phyloP scores from a whole-genome alignment of 2,113 vertebrate species.

The Pycnonotus jocosus region DNA sequence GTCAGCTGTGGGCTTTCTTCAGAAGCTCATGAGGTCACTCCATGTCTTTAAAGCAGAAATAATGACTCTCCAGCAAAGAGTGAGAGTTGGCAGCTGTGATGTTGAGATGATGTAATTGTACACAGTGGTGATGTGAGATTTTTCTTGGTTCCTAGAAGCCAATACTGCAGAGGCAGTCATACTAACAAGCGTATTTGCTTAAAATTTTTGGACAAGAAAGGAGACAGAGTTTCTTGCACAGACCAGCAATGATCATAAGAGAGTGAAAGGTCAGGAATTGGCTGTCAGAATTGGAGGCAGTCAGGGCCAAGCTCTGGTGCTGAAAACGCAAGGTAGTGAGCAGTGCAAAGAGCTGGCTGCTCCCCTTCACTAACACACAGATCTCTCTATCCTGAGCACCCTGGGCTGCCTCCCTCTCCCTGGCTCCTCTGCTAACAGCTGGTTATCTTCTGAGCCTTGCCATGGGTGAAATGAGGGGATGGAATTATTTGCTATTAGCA shows the following conservation, averaged over 20 bases:
- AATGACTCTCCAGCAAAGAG: constrained; percentile 1
- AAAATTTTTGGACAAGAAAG: constrained; percentile 7
- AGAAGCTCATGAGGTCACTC: constrained; percentile 41
- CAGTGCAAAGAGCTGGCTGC: not conserved
- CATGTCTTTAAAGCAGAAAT: constrained; percentile 1
- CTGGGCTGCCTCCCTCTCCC: not conserved
- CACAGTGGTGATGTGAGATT: constrained; percentile 46
- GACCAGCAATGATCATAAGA: not conserved
- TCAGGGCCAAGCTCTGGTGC: not conserved
- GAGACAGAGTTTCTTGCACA: not conserved
- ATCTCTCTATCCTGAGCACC: not conserved
- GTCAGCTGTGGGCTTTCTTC: constrained; percentile 27
- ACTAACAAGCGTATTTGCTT: constrained; percentile 24
- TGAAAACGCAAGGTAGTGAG: not conserved
- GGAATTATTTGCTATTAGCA: constrained; percentile 23
- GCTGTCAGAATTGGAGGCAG: constrained; percentile 22
- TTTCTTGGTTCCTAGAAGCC: constrained; percentile 57
- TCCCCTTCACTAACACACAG: not conserved
- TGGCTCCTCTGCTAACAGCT: not conserved
- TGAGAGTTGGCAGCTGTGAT: constrained; percentile 40
- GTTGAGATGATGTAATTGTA: constrained; percentile 47
- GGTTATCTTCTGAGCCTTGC: constrained; percentile 31
- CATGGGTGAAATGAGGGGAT: not conserved
- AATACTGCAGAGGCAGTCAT: constrained; percentile 20
- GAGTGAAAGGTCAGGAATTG: constrained; percentile 23